Conservation (phyloP, 2,888 invertebrate species). For the Belgica antarctica region DNA sequence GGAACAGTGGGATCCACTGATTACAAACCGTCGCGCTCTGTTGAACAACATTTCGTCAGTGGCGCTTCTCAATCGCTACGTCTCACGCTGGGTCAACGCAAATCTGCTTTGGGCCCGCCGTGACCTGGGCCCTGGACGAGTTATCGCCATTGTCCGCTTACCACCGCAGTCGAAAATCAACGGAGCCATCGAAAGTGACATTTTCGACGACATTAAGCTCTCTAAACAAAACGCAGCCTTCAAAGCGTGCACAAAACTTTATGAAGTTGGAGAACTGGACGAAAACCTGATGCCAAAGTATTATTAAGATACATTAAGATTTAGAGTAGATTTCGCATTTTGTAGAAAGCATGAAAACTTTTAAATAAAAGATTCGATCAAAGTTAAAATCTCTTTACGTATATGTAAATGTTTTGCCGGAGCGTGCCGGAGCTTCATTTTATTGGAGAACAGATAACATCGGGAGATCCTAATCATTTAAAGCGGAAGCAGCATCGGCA, state of each 20-base stretch:
- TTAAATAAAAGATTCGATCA: too few species aligned
- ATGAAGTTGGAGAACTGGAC: conserved; percentile 69
- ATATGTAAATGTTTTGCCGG: too few species aligned
- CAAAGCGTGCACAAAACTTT: conserved; percentile 69
- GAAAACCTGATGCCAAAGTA: conserved; percentile 65
- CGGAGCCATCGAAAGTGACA: conserved; percentile 54
- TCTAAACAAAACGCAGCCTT: conserved; percentile 85
- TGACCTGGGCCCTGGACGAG: not conserved
- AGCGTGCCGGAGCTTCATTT: too few species aligned
- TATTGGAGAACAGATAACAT: too few species aligned
- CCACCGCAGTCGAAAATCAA: not conserved
- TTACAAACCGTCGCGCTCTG: conserved; percentile 49
- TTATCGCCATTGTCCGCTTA: not conserved
- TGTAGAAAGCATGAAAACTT: too few species aligned
- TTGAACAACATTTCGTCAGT: conserved; percentile 48
- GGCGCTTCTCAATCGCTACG: conserved; percentile 70
- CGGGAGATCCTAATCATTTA: too few species aligned
- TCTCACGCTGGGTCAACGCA: not conserved
- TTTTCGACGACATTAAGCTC: conserved; percentile 58
- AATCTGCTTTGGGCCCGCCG: not conserved
- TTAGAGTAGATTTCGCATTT: not conserved
- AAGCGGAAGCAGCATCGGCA: too few species aligned
- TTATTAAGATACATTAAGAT: not conserved
- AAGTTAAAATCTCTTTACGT: too few species aligned
- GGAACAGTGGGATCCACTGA: conserved; percentile 50